A percentile compares a stretch with the other conserved stretches of the same genome.
phyloP scores from a whole-genome alignment of 1,140 invertebrate genomes.

The Drosophila subpulchrella region DNA sequence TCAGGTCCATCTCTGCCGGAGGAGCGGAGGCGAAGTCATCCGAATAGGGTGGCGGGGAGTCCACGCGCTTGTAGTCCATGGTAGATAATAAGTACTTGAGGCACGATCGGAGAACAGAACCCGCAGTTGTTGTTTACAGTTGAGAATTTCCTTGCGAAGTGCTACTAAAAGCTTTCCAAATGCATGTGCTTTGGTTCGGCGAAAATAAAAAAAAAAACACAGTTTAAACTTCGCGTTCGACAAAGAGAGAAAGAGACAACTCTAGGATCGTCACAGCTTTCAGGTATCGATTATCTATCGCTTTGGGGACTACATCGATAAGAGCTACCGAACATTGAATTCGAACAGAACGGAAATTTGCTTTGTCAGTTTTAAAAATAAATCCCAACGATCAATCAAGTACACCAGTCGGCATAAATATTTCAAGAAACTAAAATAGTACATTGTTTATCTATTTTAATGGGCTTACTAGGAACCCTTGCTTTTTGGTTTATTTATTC shows the following conservation, averaged over 20 bases:
- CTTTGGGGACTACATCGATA: not conserved
- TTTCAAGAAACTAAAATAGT: too few relatives aligned
- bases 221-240: not conserved
- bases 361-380: not conserved
- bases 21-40: constrained; percentile 10
- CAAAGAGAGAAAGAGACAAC: not conserved
- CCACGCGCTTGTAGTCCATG: constrained; percentile 17
- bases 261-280: constrained; percentile 2
- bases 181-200: constrained; percentile 14
- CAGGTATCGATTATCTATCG: constrained; percentile 15
- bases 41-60: constrained; percentile 14
- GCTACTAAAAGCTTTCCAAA: constrained; percentile 11
- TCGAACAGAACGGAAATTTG: not conserved
- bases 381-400: not conserved
- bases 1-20: constrained; percentile 1
- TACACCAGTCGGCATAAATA: too few relatives aligned
- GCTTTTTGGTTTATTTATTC: too few relatives aligned
- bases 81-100: not conserved
- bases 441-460: too few relatives aligned
- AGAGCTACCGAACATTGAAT: not conserved
- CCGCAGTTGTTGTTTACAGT: not conserved
- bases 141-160: not conserved
- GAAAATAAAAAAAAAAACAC: not conserved
- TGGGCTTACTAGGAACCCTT: too few relatives aligned
- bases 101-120: too few relatives aligned